Percentiles rank a stretch among this genome's conserved stretches.
These are phyloP conservation scores for Chelon auratus DNA, from an alignment of 2,797 vertebrate genomes.

Conservation along the genomic window DNA sequence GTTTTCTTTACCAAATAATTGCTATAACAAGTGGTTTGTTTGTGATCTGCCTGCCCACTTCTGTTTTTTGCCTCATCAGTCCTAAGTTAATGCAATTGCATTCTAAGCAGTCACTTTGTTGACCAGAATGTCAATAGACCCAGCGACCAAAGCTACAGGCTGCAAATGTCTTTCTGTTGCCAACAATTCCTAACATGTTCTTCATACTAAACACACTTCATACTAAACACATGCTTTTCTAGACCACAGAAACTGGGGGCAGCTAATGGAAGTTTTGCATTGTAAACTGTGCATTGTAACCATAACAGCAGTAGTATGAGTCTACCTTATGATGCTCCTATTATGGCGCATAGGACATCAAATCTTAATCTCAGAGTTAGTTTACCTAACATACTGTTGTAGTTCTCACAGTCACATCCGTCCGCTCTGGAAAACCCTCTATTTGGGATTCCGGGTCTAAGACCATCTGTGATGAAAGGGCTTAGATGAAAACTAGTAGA, in stretches of 20 bases:
- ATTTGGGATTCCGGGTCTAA: slow-evolving; percentile 68
- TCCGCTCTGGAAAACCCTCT: slow-evolving; percentile 44
- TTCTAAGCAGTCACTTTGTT: no score
- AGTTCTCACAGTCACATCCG: slow-evolving; percentile 73
- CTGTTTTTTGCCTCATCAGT: neutral
- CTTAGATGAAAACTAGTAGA: slow-evolving; percentile 65
- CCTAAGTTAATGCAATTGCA: neutral
- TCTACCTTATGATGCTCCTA: slow-evolving; percentile 9
- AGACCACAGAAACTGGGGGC: neutral
- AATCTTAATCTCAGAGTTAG: slow-evolving; percentile 53
- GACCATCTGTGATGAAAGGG: slow-evolving; percentile 72
- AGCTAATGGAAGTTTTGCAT: neutral
- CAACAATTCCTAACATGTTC: no score
- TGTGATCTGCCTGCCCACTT: neutral
- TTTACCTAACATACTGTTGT: slow-evolving; percentile 49
- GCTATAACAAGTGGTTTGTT: neutral
- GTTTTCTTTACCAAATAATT: neutral
- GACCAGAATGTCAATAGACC: neutral
- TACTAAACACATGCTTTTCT: no score
- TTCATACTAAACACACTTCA: no score
- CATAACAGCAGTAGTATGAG: slow-evolving; percentile 1
- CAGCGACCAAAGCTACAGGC: neutral
- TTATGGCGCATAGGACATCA: slow-evolving; percentile 33
- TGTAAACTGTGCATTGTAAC: neutral
- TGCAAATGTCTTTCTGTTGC: no score